Base-by-base conservation (phyloP, 2,797 vertebrate genomes). In the Micromesistius poutassou region DNA sequence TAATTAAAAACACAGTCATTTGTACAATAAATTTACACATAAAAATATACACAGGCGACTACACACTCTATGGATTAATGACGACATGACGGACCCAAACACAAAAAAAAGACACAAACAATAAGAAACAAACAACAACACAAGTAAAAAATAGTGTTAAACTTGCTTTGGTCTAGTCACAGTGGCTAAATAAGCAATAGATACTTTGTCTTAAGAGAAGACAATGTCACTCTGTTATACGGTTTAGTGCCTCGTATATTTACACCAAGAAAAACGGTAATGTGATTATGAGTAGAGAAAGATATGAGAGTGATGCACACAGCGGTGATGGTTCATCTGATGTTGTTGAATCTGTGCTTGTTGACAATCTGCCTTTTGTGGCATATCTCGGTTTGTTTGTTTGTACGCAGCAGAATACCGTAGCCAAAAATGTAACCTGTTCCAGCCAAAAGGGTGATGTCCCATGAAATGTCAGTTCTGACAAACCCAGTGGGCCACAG, bases 141-240 rank as follows among this genome's bases (percentile, higher is more conserved):
- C 25, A 68, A 79, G 77, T 84, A 83, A 87, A 77, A 83, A 78
- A 86, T 87, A 55, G 76, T 9, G 87, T 94, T 93, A 92, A 68
- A 90, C 90, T 94, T 95, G 94, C 96, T 98, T 98, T 97, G 97
- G 97, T 98, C 96, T 96, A 93, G 95, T 92, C 89, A 93, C 90
- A 93, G 94, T 94, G 93, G 89, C 92, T 93, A 95, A 83, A 91
- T 93, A 87, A 89, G 82, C 89, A 87, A 93, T 90, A 93, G 82
- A 92, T 91, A 89, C 82, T 85, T 88, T 89, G 89, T 86, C 87
- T 90, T 84, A 89, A 90, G 91, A 91, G 93, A 91, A 91, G 88
- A 91, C 87, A 89, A 89, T 86, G 87, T 93, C 86, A 87, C 89
- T 89, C 86, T 89, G 87, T 90, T 90, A 90, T 91, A 92, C 84